A percentile compares a stretch with the other conserved stretches of the same genome.
phyloP scores from a whole-genome alignment of 2,888 invertebrate genomes.

The Standfussiana lucernea region DNA sequence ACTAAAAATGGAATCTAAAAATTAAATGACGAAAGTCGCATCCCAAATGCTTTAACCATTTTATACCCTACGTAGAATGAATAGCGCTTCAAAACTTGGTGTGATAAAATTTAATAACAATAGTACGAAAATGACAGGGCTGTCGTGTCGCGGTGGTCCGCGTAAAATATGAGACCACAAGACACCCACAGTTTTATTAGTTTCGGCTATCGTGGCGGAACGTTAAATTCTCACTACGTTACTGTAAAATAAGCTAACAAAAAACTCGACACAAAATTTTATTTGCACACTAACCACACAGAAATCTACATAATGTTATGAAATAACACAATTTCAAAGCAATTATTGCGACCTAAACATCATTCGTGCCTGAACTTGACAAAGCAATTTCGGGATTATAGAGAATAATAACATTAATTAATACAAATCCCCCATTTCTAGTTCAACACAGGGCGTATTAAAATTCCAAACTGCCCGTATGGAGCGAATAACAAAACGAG shows the following conservation, averaged over 20 bases:
- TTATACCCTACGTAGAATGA: conserved; percentile 30
- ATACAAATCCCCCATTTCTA: conserved; percentile 51
- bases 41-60: conserved; percentile 22
- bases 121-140: conserved; percentile 47
- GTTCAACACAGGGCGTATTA: conserved; percentile 49
- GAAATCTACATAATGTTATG: conserved; percentile 11
- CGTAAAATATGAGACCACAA: conserved; percentile 56
- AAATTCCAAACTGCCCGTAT: conserved; percentile 66
- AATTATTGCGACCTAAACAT: conserved; percentile 45
- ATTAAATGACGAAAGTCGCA: conserved; percentile 23
- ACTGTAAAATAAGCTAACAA: conserved; percentile 31
- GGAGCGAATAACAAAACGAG: conserved; percentile 72
- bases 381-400: conserved; percentile 59
- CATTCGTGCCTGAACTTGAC: conserved; percentile 48
- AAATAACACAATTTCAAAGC: conserved; percentile 33
- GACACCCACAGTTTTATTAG: conserved; percentile 58
- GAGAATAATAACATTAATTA: conserved; percentile 58
- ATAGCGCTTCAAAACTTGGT: conserved; percentile 47
- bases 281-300: conserved; percentile 9
- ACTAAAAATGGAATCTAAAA: neutral
- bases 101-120: conserved; percentile 66
- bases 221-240: conserved; percentile 36
- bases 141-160: conserved; percentile 38
- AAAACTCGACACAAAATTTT: conserved; percentile 11
- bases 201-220: conserved; percentile 36